A percentile compares a stretch with the other conserved stretches of the same genome.
phyloP scores from a whole-genome alignment of 2,113 vertebrate genomes.

The Amblyornis subalaris region DNA sequence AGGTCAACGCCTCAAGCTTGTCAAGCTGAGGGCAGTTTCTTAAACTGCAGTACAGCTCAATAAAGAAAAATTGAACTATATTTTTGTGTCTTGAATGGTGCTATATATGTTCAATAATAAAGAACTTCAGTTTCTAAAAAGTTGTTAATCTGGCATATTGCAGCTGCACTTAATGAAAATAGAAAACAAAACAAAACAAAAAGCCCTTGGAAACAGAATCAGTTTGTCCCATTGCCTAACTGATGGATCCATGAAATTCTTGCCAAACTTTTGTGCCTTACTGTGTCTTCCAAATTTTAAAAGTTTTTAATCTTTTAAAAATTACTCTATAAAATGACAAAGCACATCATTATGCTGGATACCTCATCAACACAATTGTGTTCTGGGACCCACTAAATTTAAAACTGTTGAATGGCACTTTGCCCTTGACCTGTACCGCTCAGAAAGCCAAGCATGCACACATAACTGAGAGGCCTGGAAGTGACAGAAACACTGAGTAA shows the following conservation, averaged over 20 bases:
- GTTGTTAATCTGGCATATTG: not conserved
- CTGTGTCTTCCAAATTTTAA: not conserved
- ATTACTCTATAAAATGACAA: constrained; percentile 12
- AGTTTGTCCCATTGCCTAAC: not conserved
- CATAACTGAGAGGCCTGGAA: not conserved
- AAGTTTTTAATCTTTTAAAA: not conserved
- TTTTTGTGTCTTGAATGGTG: not conserved
- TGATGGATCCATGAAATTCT: not conserved
- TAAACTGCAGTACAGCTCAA: not conserved
- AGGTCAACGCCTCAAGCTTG: not conserved
- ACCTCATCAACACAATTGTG: constrained; percentile 23
- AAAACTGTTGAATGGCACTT: constrained; percentile 8
- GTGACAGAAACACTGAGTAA: not conserved
- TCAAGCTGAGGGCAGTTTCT: not conserved
- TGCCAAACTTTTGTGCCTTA: constrained; percentile 11
- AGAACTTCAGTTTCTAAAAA: not conserved
- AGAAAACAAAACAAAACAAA: not conserved
- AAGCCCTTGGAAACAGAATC: constrained; percentile 29
- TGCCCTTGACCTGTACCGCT: constrained; percentile 19
- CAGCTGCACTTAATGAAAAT: not conserved
- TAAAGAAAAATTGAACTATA: not conserved
- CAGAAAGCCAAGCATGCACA: not conserved
- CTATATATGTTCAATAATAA: not conserved
- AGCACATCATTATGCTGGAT: not conserved
- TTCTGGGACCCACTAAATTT: constrained; percentile 17